Evolutionary conservation across 1,140 invertebrate genomes (phyloP), one percentile per base, ranked within the genome.

Genomic region (Tetramorium simillimum): DNA sequence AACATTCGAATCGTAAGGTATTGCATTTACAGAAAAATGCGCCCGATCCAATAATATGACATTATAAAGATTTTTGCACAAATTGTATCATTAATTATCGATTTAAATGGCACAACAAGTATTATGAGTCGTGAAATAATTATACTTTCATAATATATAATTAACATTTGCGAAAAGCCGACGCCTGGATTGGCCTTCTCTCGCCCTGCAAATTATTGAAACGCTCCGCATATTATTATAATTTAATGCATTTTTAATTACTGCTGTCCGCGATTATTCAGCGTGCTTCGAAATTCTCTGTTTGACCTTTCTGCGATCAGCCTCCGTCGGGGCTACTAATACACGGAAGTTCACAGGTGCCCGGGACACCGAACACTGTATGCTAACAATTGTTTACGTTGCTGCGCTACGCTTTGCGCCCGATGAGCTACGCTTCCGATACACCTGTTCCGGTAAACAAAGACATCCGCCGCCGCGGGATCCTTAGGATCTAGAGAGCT

Each of bases 391-490:
- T 84, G 80, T 84, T 84, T 84, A 70, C 69, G 53, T 75, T 62
- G 33, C 18, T n/a, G 51, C 80, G 69, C 53, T 21, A 10, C 28
- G 53, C 69, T 84, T 84, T 84, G 69, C 63, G 37, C 28, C 49
- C 63, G 78, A 70, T 81, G 49, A 70, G 78, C 63, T 56, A 28
- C 53, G 53, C 65, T 82, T 49, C 53, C 69, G 80, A 82, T 72
- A 73, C 53, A 82, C 67, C 80, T 82, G 67, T 82, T 69, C 40
- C 14, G 18, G 80, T 73, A 84, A 84, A 86, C 87, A 88, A 70
- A 43, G 72, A 62, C 12, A 63, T 60, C 56, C 72, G 40, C 82
- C 16, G 63, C 63, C 82, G 80, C 67, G 85, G 40, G 67, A 82
- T 73, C 80, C 65, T 70, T 63, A 67, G 49, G 40, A 84, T 46